Percentiles rank a stretch among this genome's conserved stretches.
These are phyloP conservation scores for Luehdorfia chinensis DNA, from an alignment of 1,140 invertebrate species.

Conservation along the genomic window DNA sequence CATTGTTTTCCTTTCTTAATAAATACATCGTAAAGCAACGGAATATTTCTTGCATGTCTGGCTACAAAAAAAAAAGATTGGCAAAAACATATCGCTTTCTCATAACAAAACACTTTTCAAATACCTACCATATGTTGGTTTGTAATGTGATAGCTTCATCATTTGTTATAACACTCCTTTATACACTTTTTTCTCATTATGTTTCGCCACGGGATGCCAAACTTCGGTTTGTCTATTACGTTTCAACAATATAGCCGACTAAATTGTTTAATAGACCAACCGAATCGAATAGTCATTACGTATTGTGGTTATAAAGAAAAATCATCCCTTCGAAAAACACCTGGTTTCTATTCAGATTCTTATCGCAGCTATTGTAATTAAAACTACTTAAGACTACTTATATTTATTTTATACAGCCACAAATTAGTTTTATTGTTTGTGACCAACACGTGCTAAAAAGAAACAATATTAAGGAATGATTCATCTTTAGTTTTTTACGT, in stretches of 20 bases:
- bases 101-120: slow-evolving; percentile 43
- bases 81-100: slow-evolving; percentile 21
- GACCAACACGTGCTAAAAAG: too few species aligned
- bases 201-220: slow-evolving; percentile 55
- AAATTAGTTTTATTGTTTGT: too few species aligned
- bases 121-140: slow-evolving; percentile 47
- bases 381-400: slow-evolving; percentile 30
- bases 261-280: slow-evolving; percentile 69
- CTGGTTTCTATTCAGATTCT: slow-evolving; percentile 49
- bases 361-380: slow-evolving; percentile 60
- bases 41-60: too few species aligned
- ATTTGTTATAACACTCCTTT: slow-evolving; percentile 52
- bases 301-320: slow-evolving; percentile 46
- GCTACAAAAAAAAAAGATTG: slow-evolving; percentile 18
- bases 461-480: too few species aligned
- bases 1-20: too few species aligned
- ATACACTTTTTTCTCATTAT: slow-evolving; percentile 62
- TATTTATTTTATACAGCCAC: too few species aligned
- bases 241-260: slow-evolving; percentile 51
- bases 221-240: slow-evolving; percentile 46
- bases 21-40: too few species aligned
- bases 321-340: slow-evolving; percentile 41
- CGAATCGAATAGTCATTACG: slow-evolving; percentile 58
- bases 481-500: too few species aligned
- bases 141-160: slow-evolving; percentile 62